Evolutionary conservation across 1,140 invertebrate species (phyloP).

Genomic region (Yoshiicerus persimilis): DNA sequence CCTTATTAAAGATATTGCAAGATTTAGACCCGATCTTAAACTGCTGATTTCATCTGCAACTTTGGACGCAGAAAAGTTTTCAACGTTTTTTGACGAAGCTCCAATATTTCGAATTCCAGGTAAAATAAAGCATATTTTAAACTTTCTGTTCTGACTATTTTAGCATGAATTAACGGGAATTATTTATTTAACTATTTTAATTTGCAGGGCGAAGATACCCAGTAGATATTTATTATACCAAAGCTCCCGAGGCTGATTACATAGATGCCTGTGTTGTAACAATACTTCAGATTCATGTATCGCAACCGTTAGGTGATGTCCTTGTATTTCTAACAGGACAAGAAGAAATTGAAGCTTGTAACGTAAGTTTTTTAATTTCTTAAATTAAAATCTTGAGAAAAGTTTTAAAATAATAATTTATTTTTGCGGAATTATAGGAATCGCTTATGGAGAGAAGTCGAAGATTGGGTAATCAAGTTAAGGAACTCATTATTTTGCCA

Average conservation of each 20-base stretch:
- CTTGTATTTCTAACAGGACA: conserved; percentile 93
- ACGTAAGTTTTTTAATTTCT: conserved; percentile 52
- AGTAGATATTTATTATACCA: conserved; percentile 98
- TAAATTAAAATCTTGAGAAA: not conserved
- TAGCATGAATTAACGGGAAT: not conserved
- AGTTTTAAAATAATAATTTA: not conserved
- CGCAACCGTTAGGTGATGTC: conserved; percentile 92
- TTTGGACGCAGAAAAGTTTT: conserved; percentile 97
- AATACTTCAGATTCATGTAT: conserved; percentile 95
- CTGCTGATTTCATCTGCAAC: conserved; percentile 97
- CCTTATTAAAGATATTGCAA: conserved; percentile 94
- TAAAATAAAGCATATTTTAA: conserved; percentile 11
- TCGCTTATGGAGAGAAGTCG: conserved; percentile 85
- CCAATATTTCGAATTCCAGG: conserved; percentile 97
- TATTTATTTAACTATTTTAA: not conserved
- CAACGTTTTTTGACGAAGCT: conserved; percentile 96
- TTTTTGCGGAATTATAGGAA: conserved; percentile 61
- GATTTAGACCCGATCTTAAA: conserved; percentile 93
- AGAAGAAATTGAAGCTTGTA: conserved; percentile 92
- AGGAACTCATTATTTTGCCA: conserved; percentile 89
- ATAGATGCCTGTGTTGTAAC: conserved; percentile 96
- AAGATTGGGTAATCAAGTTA: conserved; percentile 87
- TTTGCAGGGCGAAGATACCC: conserved; percentile 65
- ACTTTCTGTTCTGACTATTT: not conserved
- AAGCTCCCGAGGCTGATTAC: conserved; percentile 98